phyloP scores from a whole-genome alignment of 2,797 vertebrate genomes.

The Neoniphon sammara region DNA sequence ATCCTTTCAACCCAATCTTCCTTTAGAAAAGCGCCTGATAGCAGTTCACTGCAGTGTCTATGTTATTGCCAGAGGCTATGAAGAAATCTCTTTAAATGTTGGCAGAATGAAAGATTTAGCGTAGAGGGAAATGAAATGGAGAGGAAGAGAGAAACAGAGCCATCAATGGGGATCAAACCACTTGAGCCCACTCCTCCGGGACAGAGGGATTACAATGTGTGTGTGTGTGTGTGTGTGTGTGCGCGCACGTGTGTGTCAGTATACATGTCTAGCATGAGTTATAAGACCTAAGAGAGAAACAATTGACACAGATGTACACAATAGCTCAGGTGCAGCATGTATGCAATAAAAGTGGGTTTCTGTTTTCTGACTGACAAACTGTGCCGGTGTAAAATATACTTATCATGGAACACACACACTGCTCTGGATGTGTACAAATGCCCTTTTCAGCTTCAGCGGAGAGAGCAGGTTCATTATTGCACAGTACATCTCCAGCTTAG shows the following conservation, averaged over 20 bases:
- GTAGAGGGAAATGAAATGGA: conserved; percentile 65
- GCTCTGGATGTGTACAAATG: conserved; percentile 37
- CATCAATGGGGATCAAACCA: conserved; percentile 44
- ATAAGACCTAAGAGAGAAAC: background rate
- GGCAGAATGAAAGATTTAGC: conserved; percentile 69
- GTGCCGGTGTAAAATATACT: conserved; percentile 2
- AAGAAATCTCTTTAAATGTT: conserved; percentile 72
- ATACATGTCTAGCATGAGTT: background rate
- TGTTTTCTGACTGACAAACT: conserved; percentile 10
- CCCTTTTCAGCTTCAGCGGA: conserved; percentile 3
- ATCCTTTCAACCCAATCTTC: conserved; percentile 46
- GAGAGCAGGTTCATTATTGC: conserved; percentile 33
- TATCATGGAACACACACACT: conserved; percentile 4
- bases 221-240: conserved; percentile 16
- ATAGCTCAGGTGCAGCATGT: background rate
- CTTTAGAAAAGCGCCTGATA: conserved; percentile 36
- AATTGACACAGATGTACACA: background rate
- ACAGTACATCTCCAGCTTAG: conserved; percentile 22
- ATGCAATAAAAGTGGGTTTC: conserved; percentile 4
- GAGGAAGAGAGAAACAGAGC: conserved; percentile 53
- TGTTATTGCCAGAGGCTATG: conserved; percentile 67
- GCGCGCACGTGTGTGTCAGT: conserved; percentile 1
- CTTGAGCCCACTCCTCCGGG: conserved; percentile 34
- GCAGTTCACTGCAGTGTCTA: conserved; percentile 47
- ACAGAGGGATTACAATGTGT: conserved; percentile 17